A percentile compares a stretch with the other conserved stretches of the same genome.
Conservation (phyloP, 2,797 vertebrate species). For the Gymnothorax javanicus region DNA sequence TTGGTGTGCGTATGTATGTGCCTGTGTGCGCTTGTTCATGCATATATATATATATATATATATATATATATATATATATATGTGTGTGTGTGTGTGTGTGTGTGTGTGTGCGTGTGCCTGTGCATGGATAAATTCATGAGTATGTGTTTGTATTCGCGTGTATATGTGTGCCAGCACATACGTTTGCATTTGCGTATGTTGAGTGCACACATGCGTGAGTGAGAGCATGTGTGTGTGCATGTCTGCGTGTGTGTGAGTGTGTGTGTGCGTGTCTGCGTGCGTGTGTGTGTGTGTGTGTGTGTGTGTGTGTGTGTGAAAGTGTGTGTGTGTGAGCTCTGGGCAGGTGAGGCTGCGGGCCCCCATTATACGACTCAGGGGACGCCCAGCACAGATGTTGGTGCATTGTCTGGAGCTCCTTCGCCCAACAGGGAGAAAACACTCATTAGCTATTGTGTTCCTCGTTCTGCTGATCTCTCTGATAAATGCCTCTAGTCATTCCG, state of each 20-base stretch:
- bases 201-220: not conserved
- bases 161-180: conserved; percentile 9
- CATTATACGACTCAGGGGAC: conserved; percentile 24
- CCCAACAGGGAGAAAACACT: conserved; percentile 71
- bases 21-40: not conserved
- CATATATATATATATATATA: not conserved
- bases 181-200: conserved; percentile 4
- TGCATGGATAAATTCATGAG: not conserved
- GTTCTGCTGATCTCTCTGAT: conserved; percentile 67
- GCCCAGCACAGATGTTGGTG: conserved; percentile 74
- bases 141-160: not conserved
- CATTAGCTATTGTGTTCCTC: conserved; percentile 73
- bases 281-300: not conserved
- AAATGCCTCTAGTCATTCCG: conserved; percentile 64
- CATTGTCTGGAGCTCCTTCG: conserved; percentile 69
- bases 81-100: not conserved
- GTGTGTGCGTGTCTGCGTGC: not conserved
- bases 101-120: not conserved
- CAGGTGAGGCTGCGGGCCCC: conserved; percentile 41
- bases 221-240: not conserved
- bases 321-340: conserved; percentile 39
- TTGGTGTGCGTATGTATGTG: not conserved
- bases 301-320: conserved; percentile 26
- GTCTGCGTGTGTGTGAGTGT: not conserved
- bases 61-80: not conserved